These are phyloP conservation scores for Carposina sasakii DNA, from an alignment of 1,140 invertebrate genomes.

Conservation along the genomic window DNA sequence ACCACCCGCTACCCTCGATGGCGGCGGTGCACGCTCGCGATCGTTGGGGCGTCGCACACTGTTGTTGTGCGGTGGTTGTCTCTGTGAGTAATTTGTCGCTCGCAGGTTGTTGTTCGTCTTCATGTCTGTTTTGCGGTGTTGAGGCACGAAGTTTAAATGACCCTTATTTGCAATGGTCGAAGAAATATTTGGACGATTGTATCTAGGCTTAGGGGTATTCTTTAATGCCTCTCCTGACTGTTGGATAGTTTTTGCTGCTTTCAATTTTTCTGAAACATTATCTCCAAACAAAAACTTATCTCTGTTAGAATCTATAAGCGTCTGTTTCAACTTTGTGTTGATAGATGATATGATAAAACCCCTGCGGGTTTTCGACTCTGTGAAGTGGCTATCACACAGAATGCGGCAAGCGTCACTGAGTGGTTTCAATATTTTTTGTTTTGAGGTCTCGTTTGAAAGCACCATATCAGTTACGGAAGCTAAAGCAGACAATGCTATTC, in stretches of 20 bases:
- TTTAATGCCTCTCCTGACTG: conserved; percentile 2
- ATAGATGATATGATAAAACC: not conserved
- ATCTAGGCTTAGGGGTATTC: not conserved
- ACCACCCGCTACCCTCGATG: not conserved
- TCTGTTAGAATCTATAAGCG: not conserved
- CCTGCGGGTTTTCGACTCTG: not conserved
- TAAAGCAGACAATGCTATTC: conserved; percentile 1
- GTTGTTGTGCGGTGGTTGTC: not conserved
- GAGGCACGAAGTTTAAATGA: conserved; percentile 5
- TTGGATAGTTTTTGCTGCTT: conserved; percentile 2
- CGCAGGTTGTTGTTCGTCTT: conserved; percentile 2
- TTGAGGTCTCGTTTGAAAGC: not conserved
- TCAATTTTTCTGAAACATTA: conserved; percentile 8
- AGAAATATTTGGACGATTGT: not conserved
- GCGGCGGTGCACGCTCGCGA: not conserved
- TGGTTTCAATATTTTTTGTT: conserved; percentile 2
- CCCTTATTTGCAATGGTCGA: not conserved
- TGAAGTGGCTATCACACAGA: not conserved
- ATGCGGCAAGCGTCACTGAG: conserved; percentile 5
- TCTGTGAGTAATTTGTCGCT: no score
- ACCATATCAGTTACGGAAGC: not conserved
- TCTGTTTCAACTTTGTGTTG: conserved; percentile 1
- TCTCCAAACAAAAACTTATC: conserved; percentile 10
- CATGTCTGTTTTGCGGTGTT: not conserved
- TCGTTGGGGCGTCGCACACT: no score